Evolutionary conservation across 2,888 invertebrate species (phyloP).

Genomic region (Acanthopleura granulata): DNA sequence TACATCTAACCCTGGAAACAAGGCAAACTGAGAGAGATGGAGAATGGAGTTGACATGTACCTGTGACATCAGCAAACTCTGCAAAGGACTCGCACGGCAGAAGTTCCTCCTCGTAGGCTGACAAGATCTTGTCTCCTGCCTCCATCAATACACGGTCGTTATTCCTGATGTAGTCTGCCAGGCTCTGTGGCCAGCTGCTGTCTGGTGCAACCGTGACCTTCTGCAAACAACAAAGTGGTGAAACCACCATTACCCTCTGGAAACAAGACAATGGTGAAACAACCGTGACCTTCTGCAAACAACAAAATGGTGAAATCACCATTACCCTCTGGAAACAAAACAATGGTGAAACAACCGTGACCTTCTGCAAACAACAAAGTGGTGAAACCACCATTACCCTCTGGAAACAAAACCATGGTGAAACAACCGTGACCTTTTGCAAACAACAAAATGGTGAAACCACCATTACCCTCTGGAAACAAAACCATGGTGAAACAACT

Average conservation of each 20-base stretch:
- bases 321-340: neutral
- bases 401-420: neutral
- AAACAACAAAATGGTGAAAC: neutral
- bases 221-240: slow-evolving; percentile 72
- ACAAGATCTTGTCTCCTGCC: slow-evolving; percentile 85
- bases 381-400: no score
- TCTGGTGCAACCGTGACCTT: slow-evolving; percentile 73
- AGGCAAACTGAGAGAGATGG: no score
- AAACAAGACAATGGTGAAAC: no score
- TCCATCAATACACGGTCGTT: slow-evolving; percentile 93
- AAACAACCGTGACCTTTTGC: no score
- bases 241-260: no score
- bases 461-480: no score
- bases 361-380: slow-evolving; percentile 71
- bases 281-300: no score
- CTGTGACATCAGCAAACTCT: slow-evolving; percentile 94
- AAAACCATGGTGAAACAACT: slow-evolving; percentile 70
- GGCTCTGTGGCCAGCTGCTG: slow-evolving; percentile 81
- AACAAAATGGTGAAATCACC: no score
- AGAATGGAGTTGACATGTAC: slow-evolving; percentile 68
- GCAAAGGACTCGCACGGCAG: slow-evolving; percentile 89
- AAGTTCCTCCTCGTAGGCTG: slow-evolving; percentile 87
- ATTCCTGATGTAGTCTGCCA: slow-evolving; percentile 93
- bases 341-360: slow-evolving; percentile 66
- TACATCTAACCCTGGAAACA: no score